Evolutionary conservation across 2,888 invertebrate species (phyloP), one percentile per base, ranked within the genome.

Genomic region (Copidosoma aretas): DNA sequence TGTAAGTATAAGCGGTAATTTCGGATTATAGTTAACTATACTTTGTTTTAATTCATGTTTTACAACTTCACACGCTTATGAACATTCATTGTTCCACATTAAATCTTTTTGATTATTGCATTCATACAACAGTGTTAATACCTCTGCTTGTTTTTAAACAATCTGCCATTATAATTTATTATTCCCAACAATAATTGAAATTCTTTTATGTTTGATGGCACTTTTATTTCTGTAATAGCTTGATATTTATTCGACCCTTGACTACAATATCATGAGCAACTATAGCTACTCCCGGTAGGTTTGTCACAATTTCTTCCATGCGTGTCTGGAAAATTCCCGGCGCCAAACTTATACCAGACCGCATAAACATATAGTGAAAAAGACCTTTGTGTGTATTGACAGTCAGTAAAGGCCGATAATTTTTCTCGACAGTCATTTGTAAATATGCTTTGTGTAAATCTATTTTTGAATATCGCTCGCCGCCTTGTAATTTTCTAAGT

Each of bases 401-500:
- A 25, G 59, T 65, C 10, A 65, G 21, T 22, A 70, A 65, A 17
- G 67, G 46, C 25, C 52, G 52, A 17, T 56, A 68, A 21, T 43
- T 19, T 60, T 73, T 68, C 54, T 68, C 57, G 17, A 75, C 61
- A 2, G 63, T 52, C 19, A 71, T 56, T 46, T 71, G 70, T 52
- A 73, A 73, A 61, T 69, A 72, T 25, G 25, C 64, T 64, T 12
- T 25, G 12, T 25, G 22, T 15, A 32, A 25, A 56, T 56, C 56
- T 25, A 56, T 25, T 17, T 56, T 4, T 25, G 56, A 56, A 56
- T 56, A 25, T n/a, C 56, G 25, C 25, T 32, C 5, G 14, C 25
- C 32, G 2, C 61, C 62, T 49, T 71, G 64, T 17, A 70, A 21
- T 39, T 46, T 53, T 17, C 59, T 46, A n/a, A 67, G 59, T 52